These are phyloP conservation scores for Danio kyathit DNA, from an alignment of 2,797 vertebrate genomes.

Conservation along the genomic window DNA sequence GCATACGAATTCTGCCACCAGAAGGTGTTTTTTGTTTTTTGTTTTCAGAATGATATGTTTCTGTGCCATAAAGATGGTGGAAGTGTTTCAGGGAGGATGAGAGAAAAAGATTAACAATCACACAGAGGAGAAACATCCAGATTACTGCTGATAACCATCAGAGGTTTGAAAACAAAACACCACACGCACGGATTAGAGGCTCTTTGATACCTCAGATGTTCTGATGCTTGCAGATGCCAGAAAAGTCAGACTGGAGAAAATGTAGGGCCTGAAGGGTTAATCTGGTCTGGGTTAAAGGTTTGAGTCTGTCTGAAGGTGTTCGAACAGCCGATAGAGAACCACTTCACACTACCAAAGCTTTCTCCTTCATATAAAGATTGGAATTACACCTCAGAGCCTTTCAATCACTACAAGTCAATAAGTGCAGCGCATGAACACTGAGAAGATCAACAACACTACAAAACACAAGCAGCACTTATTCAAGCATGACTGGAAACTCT, in stretches of 20 bases:
- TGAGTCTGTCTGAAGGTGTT: neutral
- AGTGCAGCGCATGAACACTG: neutral
- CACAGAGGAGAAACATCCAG: conserved; percentile 3
- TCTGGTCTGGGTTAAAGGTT: conserved; percentile 3
- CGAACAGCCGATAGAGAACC: neutral
- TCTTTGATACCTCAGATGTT: conserved; percentile 12
- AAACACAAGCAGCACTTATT: conserved; percentile 53
- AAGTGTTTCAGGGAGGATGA: neutral
- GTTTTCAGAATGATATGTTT: neutral
- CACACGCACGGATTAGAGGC: neutral
- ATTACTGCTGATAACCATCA: conserved; percentile 22
- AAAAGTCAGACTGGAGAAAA: neutral
- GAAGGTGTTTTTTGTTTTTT: neutral
- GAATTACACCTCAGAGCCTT: conserved; percentile 4
- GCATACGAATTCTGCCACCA: no score
- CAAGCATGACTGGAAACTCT: neutral
- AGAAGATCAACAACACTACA: conserved; percentile 61
- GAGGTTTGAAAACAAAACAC: conserved; percentile 30
- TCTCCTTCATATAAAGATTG: conserved; percentile 19
- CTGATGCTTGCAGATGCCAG: neutral
- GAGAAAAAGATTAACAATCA: conserved; percentile 6
- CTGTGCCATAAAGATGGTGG: neutral
- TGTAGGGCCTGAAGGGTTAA: neutral
- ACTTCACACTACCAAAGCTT: neutral
- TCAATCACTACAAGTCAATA: conserved; percentile 8